Percentiles rank a stretch among this genome's conserved stretches.
Evolutionary conservation across 2,113 vertebrate species (phyloP).

Genomic region (Myotis lucifugus): DNA sequence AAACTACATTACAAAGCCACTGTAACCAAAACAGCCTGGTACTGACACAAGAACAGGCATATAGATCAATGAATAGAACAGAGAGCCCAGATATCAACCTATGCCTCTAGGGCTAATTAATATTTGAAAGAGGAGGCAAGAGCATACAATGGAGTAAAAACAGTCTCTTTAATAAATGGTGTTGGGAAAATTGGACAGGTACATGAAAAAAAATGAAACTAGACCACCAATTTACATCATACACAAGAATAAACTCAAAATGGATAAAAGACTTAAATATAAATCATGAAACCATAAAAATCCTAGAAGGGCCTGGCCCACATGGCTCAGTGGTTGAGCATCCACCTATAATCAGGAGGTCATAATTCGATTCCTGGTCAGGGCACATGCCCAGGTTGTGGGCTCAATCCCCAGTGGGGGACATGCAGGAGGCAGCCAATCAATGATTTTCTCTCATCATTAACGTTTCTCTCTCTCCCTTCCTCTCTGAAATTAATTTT

Average conservation of each 20-base stretch:
- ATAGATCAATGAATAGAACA: neutral
- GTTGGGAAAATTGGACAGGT: neutral
- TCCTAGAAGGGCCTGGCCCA: too few relatives aligned
- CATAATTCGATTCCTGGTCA: too few relatives aligned
- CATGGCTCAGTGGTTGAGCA: too few relatives aligned
- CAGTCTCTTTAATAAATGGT: neutral
- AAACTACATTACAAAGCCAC: neutral
- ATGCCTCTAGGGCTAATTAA: neutral
- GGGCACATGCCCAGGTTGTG: too few relatives aligned
- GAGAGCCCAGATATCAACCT: neutral
- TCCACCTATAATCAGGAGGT: too few relatives aligned
- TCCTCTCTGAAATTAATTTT: too few relatives aligned
- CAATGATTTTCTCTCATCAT: too few relatives aligned
- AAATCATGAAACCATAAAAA: too few relatives aligned
- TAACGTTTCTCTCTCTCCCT: too few relatives aligned
- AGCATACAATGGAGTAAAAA: neutral
- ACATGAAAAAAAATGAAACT: neutral
- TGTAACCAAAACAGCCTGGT: neutral
- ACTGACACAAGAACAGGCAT: neutral
- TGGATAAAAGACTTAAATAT: too few relatives aligned
- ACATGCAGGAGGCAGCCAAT: too few relatives aligned
- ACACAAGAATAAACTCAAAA: neutral
- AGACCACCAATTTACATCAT: neutral
- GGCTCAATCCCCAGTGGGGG: too few relatives aligned
- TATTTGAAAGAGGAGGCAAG: neutral